A percentile compares a stretch with the other conserved stretches of the same genome.
Evolutionary conservation across 1,140 invertebrate species (phyloP).

Genomic region (Caenorhabditis remanei): DNA sequence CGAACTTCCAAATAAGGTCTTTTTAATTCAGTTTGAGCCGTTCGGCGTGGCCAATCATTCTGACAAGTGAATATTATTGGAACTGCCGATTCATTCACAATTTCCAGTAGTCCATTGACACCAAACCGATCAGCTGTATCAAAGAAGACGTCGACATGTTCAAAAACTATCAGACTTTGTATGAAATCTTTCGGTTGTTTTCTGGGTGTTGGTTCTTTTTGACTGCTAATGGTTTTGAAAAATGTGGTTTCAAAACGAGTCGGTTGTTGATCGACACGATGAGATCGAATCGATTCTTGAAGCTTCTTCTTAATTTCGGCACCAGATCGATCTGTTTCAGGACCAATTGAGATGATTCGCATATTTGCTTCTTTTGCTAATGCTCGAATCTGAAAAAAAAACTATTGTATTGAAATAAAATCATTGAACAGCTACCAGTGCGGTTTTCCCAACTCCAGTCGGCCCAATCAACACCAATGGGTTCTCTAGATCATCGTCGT

Average conservation of each 20-base stretch:
- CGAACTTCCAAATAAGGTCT: not conserved
- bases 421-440: not conserved
- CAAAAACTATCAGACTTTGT: constrained; percentile 30
- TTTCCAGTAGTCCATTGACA: not conserved
- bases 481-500: constrained; percentile 27
- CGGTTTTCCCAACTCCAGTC: constrained; percentile 37
- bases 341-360: constrained; percentile 38
- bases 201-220: not conserved
- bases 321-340: not conserved
- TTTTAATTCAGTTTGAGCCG: not conserved
- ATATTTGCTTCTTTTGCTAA: constrained; percentile 17
- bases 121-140: constrained; percentile 18
- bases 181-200: not conserved
- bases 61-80: constrained; percentile 21
- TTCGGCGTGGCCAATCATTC: constrained; percentile 2
- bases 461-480: constrained; percentile 30
- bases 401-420: not conserved
- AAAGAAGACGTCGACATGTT: constrained; percentile 35
- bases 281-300: constrained; percentile 6
- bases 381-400: constrained; percentile 23
- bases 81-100: not conserved
- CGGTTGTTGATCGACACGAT: constrained; percentile 41
- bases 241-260: not conserved
- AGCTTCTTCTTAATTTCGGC: constrained; percentile 34
- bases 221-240: not conserved